Conservation (phyloP, 1,140 invertebrate genomes). For the Drosophila ercepeae region DNA sequence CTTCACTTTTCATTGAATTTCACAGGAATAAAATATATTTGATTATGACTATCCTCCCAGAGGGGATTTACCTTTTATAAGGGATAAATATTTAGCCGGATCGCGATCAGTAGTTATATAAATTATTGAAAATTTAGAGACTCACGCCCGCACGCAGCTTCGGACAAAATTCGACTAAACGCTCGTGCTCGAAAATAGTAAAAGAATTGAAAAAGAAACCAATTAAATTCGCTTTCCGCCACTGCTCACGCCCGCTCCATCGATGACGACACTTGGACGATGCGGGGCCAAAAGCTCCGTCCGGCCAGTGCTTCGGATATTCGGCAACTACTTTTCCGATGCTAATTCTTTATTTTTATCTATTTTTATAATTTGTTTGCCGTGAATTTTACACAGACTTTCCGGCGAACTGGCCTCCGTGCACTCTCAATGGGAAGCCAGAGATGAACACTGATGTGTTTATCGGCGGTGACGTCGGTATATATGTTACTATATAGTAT, state of each 20-base stretch:
- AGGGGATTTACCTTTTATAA: background rate
- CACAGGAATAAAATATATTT: background rate
- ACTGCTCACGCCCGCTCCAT: slow-evolving; percentile 41
- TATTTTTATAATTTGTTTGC: slow-evolving; percentile 70
- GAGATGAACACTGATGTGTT: background rate
- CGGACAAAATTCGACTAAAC: slow-evolving; percentile 63
- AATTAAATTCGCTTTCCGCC: slow-evolving; percentile 54
- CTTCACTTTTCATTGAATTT: background rate
- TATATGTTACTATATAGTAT: background rate
- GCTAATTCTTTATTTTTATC: slow-evolving; percentile 60
- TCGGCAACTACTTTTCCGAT: slow-evolving; percentile 63
- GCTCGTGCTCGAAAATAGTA: slow-evolving; percentile 41
- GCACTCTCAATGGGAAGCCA: slow-evolving; percentile 2
- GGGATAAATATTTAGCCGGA: background rate
- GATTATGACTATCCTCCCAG: too few species aligned
- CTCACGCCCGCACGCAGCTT: slow-evolving; percentile 68
- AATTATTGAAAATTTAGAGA: slow-evolving; percentile 20
- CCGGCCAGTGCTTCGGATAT: slow-evolving; percentile 56
- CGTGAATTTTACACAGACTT: slow-evolving; percentile 35
- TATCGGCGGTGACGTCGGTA: background rate
- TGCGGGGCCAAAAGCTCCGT: slow-evolving; percentile 29
- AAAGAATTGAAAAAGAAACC: slow-evolving; percentile 50
- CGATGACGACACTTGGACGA: slow-evolving; percentile 68
- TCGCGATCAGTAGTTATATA: slow-evolving; percentile 18
- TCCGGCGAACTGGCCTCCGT: slow-evolving; percentile 30